Conservation (phyloP, 2,113 vertebrate species). For the Gracilinanus agilis region DNA sequence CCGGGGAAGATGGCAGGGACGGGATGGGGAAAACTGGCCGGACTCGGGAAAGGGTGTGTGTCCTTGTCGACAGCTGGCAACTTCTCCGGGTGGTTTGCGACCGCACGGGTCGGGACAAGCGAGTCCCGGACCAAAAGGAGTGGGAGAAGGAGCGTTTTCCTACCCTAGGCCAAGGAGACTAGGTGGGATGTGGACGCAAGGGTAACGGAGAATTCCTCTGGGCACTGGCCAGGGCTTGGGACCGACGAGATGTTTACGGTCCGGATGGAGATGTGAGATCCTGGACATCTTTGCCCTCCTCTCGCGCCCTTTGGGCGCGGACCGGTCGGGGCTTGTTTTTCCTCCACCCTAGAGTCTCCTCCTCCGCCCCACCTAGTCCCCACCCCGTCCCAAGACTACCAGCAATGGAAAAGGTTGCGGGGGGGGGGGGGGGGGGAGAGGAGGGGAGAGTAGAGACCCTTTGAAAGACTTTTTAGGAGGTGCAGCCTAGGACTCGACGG, state of each 20-base stretch:
- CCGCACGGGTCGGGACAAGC: neutral
- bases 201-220: neutral
- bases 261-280: neutral
- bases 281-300: neutral
- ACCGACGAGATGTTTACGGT: neutral
- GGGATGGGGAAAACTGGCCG: neutral
- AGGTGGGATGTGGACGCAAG: neutral
- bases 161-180: neutral
- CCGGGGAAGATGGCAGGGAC: neutral
- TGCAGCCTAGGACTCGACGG: neutral
- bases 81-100: neutral
- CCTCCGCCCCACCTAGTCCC: neutral
- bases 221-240: neutral
- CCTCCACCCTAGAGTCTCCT: neutral
- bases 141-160: neutral
- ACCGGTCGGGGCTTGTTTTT: neutral
- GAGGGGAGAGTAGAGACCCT: no score
- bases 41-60: neutral
- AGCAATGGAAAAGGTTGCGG: neutral
- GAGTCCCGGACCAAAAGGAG: neutral
- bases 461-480: neutral
- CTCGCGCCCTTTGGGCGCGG: neutral
- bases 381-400: neutral
- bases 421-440: no score
- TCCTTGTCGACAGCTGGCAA: slow-evolving; percentile 37